These are phyloP conservation scores for Mesopsocus fuscifrons DNA, from an alignment of 2,888 invertebrate species.

Conservation along the genomic window DNA sequence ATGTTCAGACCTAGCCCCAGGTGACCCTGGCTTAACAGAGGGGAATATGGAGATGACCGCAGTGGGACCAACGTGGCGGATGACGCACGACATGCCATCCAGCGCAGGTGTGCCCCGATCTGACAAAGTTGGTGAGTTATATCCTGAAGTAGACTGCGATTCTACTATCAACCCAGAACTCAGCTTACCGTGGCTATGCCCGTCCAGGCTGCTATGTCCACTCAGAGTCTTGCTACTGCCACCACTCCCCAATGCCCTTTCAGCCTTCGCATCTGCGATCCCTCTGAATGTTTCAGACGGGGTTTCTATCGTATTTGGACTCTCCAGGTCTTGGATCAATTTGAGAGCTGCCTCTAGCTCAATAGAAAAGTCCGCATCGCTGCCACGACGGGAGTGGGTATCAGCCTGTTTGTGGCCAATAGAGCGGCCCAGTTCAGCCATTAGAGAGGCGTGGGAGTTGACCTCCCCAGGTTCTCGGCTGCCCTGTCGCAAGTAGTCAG, in stretches of 20 bases:
- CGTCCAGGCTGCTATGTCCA: slow-evolving; percentile 19
- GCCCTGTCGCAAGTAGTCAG: slow-evolving; percentile 18
- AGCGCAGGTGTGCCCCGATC: slow-evolving; percentile 21
- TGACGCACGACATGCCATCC: slow-evolving; percentile 25
- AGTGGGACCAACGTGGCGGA: slow-evolving; percentile 26
- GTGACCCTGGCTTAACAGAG: slow-evolving; percentile 14
- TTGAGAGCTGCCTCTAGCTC: slow-evolving; percentile 30
- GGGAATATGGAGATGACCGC: slow-evolving; percentile 27
- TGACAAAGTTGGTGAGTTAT: slow-evolving; percentile 27
- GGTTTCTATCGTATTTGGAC: slow-evolving; percentile 29
- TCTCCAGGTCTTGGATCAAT: slow-evolving; percentile 30
- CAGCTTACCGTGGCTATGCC: slow-evolving; percentile 18
- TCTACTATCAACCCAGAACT: slow-evolving; percentile 23
- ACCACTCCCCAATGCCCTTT: slow-evolving; percentile 11
- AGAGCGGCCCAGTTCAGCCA: slow-evolving; percentile 29
- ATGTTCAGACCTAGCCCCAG: slow-evolving; percentile 5
- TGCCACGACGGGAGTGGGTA: slow-evolving; percentile 20
- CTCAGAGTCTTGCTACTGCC: slow-evolving; percentile 27
- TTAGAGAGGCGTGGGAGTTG: slow-evolving; percentile 28
- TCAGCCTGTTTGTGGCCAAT: slow-evolving; percentile 24
- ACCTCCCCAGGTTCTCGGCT: slow-evolving; percentile 22
- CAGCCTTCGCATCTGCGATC: slow-evolving; percentile 14
- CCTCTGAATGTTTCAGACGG: slow-evolving; percentile 24
- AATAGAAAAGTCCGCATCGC: slow-evolving; percentile 29
- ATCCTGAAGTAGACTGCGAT: slow-evolving; percentile 30